Evolutionary conservation across 2,888 invertebrate species (phyloP), one percentile per base, ranked within the genome.

Genomic region (Agrilus biguttatus): DNA sequence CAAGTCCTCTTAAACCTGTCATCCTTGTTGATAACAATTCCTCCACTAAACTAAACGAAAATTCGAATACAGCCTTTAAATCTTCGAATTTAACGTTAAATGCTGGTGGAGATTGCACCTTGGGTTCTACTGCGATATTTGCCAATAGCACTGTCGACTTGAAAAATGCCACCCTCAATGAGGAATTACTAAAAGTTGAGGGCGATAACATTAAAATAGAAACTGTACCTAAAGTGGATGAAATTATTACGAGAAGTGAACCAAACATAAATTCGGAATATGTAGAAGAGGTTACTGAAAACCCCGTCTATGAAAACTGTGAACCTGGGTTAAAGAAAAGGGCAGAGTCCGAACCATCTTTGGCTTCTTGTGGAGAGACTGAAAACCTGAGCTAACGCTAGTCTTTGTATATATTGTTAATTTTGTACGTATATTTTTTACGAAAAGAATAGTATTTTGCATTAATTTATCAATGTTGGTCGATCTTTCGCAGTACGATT

Each of bases 101-200:
- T 66, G 68, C 71, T 1, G 51, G 71, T 12, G 72, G 70, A 17
- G 74, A 76, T 55, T 67, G 77, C 54, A 74, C 77, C 54, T 68
- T 85, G 55, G 75, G 82, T 43, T 76, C 81, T 5, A 79, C 83
- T 8, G 82, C 85, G 2, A 78, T 90, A 47, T 85, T 89, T 63
- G 85, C 87, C 2, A 90, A 91, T 59, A 89, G 89, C 58, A 84
- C 86, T 10, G 87, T 86, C 2, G 85, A 83, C 57, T 66, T 87
- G 40, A 84, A 86, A 54, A 86, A 84, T 55, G 83, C 85, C 6
- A 83, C 81, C 42, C 69, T 90, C 10, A 88, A 87, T 58, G 88
- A 89, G 55, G 81, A 81, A 54, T 63, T 82, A 41, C 57, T 78
- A 28, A 72, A 75, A 61, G 71, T 62, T 1, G 62, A 64, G 21